A percentile compares a stretch with the other conserved stretches of the same genome.
Evolutionary conservation across 2,113 vertebrate species (phyloP).

Genomic region (Gymnorhina tibicen): DNA sequence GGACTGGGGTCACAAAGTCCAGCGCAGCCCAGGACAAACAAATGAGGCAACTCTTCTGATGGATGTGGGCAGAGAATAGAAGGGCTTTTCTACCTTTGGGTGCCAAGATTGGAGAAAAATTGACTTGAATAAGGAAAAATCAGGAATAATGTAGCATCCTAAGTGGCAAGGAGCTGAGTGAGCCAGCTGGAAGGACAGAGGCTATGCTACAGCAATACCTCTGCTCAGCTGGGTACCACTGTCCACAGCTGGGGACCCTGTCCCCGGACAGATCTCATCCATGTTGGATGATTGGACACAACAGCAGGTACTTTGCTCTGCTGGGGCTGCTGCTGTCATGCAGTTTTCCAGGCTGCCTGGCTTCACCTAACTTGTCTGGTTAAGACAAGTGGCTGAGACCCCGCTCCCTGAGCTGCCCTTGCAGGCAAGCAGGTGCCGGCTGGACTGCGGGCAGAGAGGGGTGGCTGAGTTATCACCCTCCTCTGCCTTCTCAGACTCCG

Average conservation of each 20-base stretch:
- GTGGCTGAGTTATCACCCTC: background rate
- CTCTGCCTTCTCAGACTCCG: background rate
- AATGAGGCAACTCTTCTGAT: background rate
- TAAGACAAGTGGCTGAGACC: background rate
- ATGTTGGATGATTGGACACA: accelerated
- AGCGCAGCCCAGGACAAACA: background rate
- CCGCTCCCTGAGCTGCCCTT: background rate
- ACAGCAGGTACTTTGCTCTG: background rate
- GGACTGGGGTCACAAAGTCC: background rate
- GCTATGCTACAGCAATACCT: accelerated
- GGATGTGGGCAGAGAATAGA: background rate
- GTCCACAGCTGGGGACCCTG: background rate
- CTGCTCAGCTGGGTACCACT: background rate
- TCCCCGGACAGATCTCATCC: background rate
- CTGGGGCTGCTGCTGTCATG: background rate
- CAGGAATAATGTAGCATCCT: background rate
- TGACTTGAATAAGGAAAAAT: background rate
- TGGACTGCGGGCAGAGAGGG: background rate
- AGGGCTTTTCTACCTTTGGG: background rate
- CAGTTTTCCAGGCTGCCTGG: background rate
- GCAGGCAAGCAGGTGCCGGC: background rate
- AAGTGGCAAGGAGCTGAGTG: background rate
- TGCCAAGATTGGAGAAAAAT: background rate
- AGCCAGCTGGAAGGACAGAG: background rate
- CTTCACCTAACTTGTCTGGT: background rate